Evolutionary conservation across 2,888 invertebrate species (phyloP).

Genomic region (Tinea semifulvella): DNA sequence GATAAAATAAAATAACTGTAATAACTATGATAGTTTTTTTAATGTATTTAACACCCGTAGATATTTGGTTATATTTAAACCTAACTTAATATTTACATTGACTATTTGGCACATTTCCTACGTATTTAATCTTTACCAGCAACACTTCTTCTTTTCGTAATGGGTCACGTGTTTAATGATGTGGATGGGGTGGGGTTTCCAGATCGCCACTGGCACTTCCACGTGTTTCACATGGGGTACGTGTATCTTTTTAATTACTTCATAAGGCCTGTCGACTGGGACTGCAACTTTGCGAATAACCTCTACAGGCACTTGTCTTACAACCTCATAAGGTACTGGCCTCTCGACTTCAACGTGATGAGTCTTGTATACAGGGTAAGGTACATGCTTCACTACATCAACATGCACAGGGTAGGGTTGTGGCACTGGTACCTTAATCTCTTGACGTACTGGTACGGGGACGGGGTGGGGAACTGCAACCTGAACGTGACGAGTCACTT

Average conservation of each 20-base stretch:
- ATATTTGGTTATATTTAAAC: constrained; percentile 17
- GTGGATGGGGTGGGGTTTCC: constrained; percentile 58
- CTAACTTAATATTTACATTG: constrained; percentile 44
- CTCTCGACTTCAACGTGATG: constrained; percentile 52
- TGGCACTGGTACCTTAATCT: constrained; percentile 52
- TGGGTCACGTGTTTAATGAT: constrained; percentile 61
- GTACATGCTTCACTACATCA: constrained; percentile 51
- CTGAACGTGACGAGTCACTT: constrained; percentile 50
- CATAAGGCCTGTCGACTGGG: constrained; percentile 52
- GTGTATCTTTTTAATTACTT: constrained; percentile 54
- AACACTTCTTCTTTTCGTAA: constrained; percentile 55
- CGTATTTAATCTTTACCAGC: constrained; percentile 51
- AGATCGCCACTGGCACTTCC: constrained; percentile 50
- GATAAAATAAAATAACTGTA: not conserved
- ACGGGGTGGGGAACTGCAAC: constrained; percentile 47
- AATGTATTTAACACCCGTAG: constrained; percentile 6
- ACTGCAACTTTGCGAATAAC: constrained; percentile 51
- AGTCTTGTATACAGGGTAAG: constrained; percentile 56
- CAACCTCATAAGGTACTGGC: constrained; percentile 49
- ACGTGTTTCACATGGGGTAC: constrained; percentile 53
- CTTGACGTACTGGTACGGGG: constrained; percentile 49
- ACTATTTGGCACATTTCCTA: constrained; percentile 56
- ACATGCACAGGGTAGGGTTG: constrained; percentile 58
- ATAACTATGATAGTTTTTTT: not conserved
- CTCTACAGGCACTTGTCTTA: constrained; percentile 49